A percentile compares a stretch with the other conserved stretches of the same genome.
phyloP scores from a whole-genome alignment of 2,113 vertebrate genomes.

The Oreotragus oreotragus region DNA sequence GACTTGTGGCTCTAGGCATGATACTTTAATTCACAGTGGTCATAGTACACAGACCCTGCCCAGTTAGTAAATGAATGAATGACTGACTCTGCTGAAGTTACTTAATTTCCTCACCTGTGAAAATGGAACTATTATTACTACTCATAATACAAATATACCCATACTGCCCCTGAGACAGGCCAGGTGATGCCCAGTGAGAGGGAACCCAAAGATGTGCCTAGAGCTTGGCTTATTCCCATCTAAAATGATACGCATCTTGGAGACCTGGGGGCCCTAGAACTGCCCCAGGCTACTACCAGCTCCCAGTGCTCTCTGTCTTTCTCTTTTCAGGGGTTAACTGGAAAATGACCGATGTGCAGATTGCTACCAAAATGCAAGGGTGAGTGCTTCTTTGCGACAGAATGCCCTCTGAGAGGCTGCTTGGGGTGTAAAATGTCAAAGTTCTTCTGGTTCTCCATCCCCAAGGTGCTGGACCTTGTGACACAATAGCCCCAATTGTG shows the following conservation, averaged over 20 bases:
- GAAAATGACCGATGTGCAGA: slow-evolving; percentile 92
- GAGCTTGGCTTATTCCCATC: neutral
- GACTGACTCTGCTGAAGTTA: neutral
- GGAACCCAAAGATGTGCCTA: neutral
- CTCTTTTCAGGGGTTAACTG: slow-evolving; percentile 87
- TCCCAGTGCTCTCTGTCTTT: neutral
- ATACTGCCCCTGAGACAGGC: neutral
- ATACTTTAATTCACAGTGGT: neutral
- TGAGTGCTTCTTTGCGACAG: slow-evolving; percentile 33
- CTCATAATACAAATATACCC: neutral
- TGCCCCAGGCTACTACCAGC: neutral
- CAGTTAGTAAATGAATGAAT: neutral
- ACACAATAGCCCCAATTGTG: neutral
- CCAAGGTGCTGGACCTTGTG: neutral
- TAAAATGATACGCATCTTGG: neutral
- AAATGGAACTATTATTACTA: neutral
- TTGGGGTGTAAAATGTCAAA: neutral
- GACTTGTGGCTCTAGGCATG: neutral
- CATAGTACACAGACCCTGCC: neutral
- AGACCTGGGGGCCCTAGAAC: neutral
- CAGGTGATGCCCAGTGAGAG: neutral
- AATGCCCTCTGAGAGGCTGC: neutral
- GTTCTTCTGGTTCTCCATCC: neutral
- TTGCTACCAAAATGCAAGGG: slow-evolving; percentile 94
- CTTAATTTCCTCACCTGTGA: neutral